Conservation (phyloP, 1,140 invertebrate genomes). For the Pygmarrhopalites habei region DNA sequence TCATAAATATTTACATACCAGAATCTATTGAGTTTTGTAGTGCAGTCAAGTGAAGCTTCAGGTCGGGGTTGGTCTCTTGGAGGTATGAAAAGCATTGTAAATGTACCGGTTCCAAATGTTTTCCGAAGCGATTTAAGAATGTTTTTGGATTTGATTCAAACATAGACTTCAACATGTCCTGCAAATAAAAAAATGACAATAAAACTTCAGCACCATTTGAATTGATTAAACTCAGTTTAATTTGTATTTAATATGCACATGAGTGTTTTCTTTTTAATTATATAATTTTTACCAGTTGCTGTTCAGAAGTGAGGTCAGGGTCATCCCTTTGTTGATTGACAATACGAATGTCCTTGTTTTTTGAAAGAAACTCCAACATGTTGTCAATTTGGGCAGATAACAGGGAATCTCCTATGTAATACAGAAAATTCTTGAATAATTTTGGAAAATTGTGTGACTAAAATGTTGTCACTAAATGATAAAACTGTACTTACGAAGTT, state of each 20-base stretch:
- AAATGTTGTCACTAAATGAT: no score
- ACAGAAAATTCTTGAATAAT: no score
- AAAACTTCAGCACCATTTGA: no score
- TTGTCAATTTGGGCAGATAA: slow-evolving; percentile 17
- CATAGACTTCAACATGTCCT: slow-evolving; percentile 60
- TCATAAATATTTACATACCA: not conserved
- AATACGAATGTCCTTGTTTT: slow-evolving; percentile 47
- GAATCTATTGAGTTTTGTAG: not conserved
- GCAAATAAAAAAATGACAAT: no score
- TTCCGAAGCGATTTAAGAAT: slow-evolving; percentile 71
- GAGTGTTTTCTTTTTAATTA: no score
- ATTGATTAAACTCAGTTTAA: no score
- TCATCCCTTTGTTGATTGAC: slow-evolving; percentile 72
- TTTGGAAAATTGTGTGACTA: no score
- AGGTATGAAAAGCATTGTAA: slow-evolving; percentile 21
- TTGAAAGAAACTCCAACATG: slow-evolving; percentile 31
- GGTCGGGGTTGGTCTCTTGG: not conserved
- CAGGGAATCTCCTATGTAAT: not conserved
- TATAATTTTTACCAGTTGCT: slow-evolving; percentile 63
- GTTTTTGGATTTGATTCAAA: slow-evolving; percentile 56
- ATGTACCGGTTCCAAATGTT: slow-evolving; percentile 53
- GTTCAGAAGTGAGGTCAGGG: slow-evolving; percentile 56
- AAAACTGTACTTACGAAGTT: no score
- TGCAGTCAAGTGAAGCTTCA: slow-evolving; percentile 1
- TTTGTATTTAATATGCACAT: no score